phyloP scores from a whole-genome alignment of 2,113 vertebrate genomes.

The Salvelinus fontinalis region DNA sequence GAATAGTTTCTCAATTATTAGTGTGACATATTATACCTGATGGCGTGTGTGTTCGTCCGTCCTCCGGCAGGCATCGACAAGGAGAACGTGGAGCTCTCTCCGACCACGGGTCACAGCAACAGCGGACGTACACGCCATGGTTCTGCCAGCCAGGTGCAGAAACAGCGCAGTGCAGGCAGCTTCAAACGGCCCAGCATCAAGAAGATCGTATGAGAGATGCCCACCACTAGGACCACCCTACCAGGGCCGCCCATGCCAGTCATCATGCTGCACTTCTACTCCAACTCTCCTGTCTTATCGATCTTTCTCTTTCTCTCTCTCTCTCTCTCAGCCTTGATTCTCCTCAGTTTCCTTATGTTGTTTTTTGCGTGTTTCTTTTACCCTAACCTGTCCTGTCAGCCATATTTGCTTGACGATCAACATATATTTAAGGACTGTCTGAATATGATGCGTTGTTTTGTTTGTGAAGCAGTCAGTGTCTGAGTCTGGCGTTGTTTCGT shows the following conservation, averaged over 20 bases:
- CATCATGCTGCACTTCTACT: constrained; percentile 24
- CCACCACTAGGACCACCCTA: not conserved
- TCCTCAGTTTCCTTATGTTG: not conserved
- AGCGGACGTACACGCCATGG: constrained; percentile 86
- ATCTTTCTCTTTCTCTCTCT: not conserved
- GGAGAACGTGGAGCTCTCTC: constrained; percentile 89
- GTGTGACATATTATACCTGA: constrained; percentile 15
- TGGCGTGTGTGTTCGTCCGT: not conserved
- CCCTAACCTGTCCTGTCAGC: constrained; percentile 4
- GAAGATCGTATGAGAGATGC: constrained; percentile 83
- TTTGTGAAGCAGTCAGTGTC: constrained; percentile 19
- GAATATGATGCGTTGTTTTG: not conserved
- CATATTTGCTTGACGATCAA: constrained; percentile 15
- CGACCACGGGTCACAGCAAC: constrained; percentile 82
- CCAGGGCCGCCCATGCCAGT: not conserved
- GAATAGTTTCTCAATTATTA: not conserved
- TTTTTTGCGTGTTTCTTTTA: not conserved
- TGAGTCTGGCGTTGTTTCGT: constrained; percentile 8
- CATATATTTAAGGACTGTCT: not conserved
- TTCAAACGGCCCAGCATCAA: constrained; percentile 91
- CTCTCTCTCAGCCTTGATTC: not conserved
- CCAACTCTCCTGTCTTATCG: not conserved
- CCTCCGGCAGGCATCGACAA: constrained; percentile 82
- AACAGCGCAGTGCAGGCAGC: constrained; percentile 87
- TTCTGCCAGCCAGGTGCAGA: constrained; percentile 90